Base-by-base conservation (phyloP, 2,888 invertebrate genomes). In the Tachystola acroxantha region DNA sequence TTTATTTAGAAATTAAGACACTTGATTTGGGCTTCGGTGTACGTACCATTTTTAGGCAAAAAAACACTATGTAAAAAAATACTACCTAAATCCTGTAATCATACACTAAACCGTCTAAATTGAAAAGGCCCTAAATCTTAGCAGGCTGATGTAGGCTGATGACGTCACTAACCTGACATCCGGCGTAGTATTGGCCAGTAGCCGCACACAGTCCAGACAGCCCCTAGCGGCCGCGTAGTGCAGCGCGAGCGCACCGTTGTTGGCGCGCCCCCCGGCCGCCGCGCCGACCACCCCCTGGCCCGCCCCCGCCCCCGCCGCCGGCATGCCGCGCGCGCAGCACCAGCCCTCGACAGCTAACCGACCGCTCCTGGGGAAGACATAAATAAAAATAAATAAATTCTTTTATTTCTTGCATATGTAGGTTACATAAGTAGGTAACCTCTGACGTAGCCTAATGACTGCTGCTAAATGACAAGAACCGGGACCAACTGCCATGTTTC, bases 191-290 rank as follows among this genome's bases (percentile, higher is more conserved):
- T 94, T 93, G 24, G 94, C 91, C 29, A 95, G 88, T 11, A 95
- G 87, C 52, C 93, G 90, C 55, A 96, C 95, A 74, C 95, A 95
- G 76, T 95, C 95, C 52, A 95, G 88, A 70, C 95, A 95, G 46
- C 96, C 96, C 50, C 95, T 88, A 39, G 95, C 94, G 19, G 95
- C 94, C 9, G 96, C 96, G 78, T 96, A 96, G 77, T 96, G 96
- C 42, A 96, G 88, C 47, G 96, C 94, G 53, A 96, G 88, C 42
- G 94, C 94, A 50, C 93, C 93, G 71, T 90, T 91, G 64, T 88
- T 85, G 56, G 85, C 81, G 50, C 81, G 80, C 48, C 82, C 85
- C 53, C 66, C 86, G 39, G 64, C 71, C 44, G 62, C 71, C 44
- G 77, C 10, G 2, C 10, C 26, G 7, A 5, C 26, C 26, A 2